Evolutionary conservation across 2,888 invertebrate species (phyloP).

Genomic region (Eurytoma adleriae): DNA sequence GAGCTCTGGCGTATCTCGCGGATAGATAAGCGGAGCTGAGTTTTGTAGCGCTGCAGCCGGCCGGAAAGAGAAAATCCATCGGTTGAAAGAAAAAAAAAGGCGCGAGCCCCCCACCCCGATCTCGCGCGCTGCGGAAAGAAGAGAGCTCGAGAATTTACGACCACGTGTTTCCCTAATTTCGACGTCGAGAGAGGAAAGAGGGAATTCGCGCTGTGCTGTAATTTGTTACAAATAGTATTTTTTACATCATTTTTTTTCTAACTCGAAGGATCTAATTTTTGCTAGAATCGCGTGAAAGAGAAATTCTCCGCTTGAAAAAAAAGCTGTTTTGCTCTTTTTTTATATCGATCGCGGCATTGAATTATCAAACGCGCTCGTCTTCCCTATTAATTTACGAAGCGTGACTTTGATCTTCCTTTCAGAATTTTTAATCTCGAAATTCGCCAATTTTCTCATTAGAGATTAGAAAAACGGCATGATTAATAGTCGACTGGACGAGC

Average conservation of each 20-base stretch:
- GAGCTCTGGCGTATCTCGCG: slow-evolving; percentile 23
- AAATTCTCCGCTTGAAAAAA: no score
- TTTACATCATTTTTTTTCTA: slow-evolving; percentile 24
- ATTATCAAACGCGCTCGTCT: no score
- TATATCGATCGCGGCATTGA: no score
- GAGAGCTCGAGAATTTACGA: slow-evolving; percentile 33
- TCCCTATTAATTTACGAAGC: not conserved
- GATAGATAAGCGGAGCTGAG: slow-evolving; percentile 18
- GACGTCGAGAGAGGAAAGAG: not conserved
- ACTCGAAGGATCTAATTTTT: slow-evolving; percentile 2
- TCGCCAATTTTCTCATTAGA: not conserved
- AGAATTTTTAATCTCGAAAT: not conserved
- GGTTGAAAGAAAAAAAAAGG: not conserved
- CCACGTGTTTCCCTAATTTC: slow-evolving; percentile 37
- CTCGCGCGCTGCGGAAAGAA: not conserved
- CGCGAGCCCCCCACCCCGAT: not conserved
- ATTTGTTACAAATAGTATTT: slow-evolving; percentile 36
- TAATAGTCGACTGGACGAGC: not conserved
- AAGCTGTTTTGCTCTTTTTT: no score
- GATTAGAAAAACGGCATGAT: not conserved
- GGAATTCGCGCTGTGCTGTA: slow-evolving; percentile 11
- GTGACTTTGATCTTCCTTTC: slow-evolving; percentile 1
- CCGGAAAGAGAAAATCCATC: slow-evolving; percentile 38
- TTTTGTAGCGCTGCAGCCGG: not conserved
- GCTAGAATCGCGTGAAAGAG: no score